Percentiles rank a stretch among this genome's conserved stretches.
Conservation (phyloP, 2,888 invertebrate genomes). For the Drosophila paramelanica region DNA sequence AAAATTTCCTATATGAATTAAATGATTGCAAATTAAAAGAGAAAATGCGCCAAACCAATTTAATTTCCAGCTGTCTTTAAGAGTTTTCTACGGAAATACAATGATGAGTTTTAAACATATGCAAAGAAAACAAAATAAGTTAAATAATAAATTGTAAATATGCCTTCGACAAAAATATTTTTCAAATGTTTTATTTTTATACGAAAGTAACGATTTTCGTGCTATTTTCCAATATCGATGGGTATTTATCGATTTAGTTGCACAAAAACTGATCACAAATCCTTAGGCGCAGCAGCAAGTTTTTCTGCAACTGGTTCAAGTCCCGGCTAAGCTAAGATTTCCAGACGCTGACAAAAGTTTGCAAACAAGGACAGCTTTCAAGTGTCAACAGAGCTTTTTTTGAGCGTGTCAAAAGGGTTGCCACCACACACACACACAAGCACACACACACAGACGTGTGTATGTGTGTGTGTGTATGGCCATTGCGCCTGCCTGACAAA, state of each 20-base stretch:
- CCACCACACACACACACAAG: slow-evolving; percentile 5
- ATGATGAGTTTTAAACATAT: not conserved
- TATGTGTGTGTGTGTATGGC: slow-evolving; percentile 8
- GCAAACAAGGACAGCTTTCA: slow-evolving; percentile 66
- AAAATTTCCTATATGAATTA: too few species aligned
- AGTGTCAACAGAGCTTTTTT: slow-evolving; percentile 56
- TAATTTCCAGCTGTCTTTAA: too few species aligned
- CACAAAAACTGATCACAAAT: slow-evolving; percentile 24
- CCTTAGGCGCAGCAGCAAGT: slow-evolving; percentile 41
- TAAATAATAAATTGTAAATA: too few species aligned
- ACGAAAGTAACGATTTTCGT: too few species aligned
- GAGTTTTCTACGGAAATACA: too few species aligned
- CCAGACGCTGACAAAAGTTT: slow-evolving; percentile 53
- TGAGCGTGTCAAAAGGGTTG: slow-evolving; percentile 52
- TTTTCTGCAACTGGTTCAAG: slow-evolving; percentile 50
- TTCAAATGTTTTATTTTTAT: not conserved
- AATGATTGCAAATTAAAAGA: too few species aligned
- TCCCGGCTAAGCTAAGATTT: slow-evolving; percentile 52
- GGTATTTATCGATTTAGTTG: not conserved
- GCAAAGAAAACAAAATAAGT: not conserved
- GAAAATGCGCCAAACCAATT: too few species aligned
- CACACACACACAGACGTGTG: not conserved
- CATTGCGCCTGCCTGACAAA: slow-evolving; percentile 45
- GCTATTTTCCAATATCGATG: not conserved
- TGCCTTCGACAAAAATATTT: too few species aligned